A percentile compares a stretch with the other conserved stretches of the same genome.
phyloP scores from a whole-genome alignment of 35 echinoderm and acorn worm genomes.

The Anneissia japonica region DNA sequence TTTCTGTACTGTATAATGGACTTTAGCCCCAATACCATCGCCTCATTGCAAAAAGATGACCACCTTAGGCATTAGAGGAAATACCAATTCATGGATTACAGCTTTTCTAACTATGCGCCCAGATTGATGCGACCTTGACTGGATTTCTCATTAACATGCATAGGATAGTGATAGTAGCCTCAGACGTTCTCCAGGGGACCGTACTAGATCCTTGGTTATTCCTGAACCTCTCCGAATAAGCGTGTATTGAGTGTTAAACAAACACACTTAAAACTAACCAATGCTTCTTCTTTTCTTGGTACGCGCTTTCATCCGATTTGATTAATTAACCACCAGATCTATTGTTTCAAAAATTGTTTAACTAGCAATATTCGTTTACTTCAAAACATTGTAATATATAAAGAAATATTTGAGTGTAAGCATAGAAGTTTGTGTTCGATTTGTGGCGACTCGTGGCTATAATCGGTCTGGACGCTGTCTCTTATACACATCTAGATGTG shows the following conservation, averaged over 20 bases:
- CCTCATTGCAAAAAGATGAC: too few relatives aligned
- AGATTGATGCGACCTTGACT: too few relatives aligned
- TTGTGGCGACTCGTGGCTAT: background rate
- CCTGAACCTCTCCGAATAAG: background rate
- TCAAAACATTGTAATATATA: background rate
- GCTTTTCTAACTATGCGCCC: too few relatives aligned
- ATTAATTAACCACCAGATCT: background rate
- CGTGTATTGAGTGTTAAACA: background rate
- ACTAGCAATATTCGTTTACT: background rate
- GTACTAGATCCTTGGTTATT: too few relatives aligned
- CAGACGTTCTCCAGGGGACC: too few relatives aligned
- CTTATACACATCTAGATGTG: too few relatives aligned
- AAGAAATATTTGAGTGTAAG: background rate
- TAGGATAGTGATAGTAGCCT: too few relatives aligned
- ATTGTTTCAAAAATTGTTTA: background rate
- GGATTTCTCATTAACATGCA: too few relatives aligned
- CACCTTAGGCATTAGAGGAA: too few relatives aligned
- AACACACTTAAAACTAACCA: background rate
- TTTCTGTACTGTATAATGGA: too few relatives aligned
- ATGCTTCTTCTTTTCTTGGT: background rate
- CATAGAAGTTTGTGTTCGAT: background rate
- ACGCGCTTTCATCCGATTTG: background rate
- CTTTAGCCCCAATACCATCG: too few relatives aligned
- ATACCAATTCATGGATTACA: too few relatives aligned
- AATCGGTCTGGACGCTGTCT: background rate